Conservation (phyloP, 2,797 vertebrate genomes). For the Amphiprion clarkii region DNA sequence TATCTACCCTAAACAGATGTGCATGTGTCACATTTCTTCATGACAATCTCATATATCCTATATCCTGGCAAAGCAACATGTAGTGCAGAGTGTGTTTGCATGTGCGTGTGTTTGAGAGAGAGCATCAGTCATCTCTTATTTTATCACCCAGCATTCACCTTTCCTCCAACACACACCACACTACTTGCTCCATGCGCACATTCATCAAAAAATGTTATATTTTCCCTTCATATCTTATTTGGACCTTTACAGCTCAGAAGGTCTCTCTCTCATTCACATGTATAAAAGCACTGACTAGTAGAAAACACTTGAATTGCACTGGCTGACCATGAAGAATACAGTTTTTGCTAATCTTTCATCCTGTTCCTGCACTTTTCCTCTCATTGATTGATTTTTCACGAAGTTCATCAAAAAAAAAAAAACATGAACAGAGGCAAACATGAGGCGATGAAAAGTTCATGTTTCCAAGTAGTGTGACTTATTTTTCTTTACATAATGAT, state of each 20-base stretch:
- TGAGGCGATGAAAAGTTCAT: too few relatives aligned
- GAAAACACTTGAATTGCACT: constrained; percentile 37
- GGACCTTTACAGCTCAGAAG: neutral
- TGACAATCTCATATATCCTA: constrained; percentile 59
- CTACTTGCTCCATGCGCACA: neutral
- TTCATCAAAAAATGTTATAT: constrained; percentile 17
- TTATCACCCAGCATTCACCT: constrained; percentile 66
- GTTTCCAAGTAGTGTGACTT: too few relatives aligned
- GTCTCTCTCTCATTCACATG: constrained; percentile 1
- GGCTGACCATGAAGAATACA: constrained; percentile 23
- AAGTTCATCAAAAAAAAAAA: constrained; percentile 36
- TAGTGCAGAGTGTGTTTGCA: constrained; percentile 8
- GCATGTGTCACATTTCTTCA: constrained; percentile 61
- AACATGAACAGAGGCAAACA: constrained; percentile 16
- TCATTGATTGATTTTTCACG: constrained; percentile 28
- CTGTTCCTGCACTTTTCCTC: constrained; percentile 16
- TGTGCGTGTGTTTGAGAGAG: constrained; percentile 4
- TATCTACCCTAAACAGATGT: constrained; percentile 82
- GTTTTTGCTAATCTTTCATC: constrained; percentile 40
- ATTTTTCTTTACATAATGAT: too few relatives aligned
- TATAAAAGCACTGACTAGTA: neutral
- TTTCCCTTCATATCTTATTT: constrained; percentile 35
- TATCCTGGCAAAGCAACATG: constrained; percentile 57
- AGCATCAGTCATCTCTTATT: constrained; percentile 68
- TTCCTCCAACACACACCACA: constrained; percentile 65